Conservation (phyloP, 2,888 invertebrate species). For the Drosophila vallismaia region DNA sequence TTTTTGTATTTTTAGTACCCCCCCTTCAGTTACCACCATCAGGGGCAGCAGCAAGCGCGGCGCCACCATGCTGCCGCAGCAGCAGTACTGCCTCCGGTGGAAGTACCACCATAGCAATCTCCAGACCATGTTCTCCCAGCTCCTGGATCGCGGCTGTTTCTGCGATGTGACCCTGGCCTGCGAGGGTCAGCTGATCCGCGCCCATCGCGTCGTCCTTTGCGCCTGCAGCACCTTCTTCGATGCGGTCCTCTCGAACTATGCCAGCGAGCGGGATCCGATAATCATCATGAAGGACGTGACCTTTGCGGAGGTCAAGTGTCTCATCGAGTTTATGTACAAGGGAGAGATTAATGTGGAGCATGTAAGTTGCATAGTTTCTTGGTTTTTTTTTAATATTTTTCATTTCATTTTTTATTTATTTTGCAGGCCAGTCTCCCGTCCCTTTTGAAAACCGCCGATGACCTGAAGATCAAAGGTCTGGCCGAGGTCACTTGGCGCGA, state of each 20-base stretch:
- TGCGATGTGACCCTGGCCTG: constrained; percentile 96
- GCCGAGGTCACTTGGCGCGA: constrained; percentile 94
- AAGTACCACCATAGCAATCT: constrained; percentile 96
- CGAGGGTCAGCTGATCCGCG: constrained; percentile 91
- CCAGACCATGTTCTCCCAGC: constrained; percentile 94
- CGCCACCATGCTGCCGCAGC: constrained; percentile 89
- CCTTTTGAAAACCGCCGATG: constrained; percentile 95
- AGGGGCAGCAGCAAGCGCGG: constrained; percentile 36
- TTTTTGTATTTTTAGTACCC: neutral
- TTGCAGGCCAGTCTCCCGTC: constrained; percentile 92
- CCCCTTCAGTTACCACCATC: constrained; percentile 10
- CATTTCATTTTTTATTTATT: constrained; percentile 41
- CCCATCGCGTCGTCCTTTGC: constrained; percentile 92
- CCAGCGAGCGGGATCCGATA: constrained; percentile 91
- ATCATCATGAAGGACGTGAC: constrained; percentile 95
- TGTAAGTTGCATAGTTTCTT: constrained; percentile 86
- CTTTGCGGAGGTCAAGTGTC: constrained; percentile 94
- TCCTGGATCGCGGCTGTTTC: constrained; percentile 93
- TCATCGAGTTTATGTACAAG: constrained; percentile 97
- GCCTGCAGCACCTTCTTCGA: constrained; percentile 97
- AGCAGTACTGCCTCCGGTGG: constrained; percentile 96
- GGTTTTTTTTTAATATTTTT: neutral
- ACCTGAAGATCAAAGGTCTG: constrained; percentile 94
- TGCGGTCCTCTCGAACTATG: constrained; percentile 90
- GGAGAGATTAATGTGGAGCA: constrained; percentile 98